Percentiles rank a stretch among this genome's conserved stretches.
phyloP scores from a whole-genome alignment of 2,113 vertebrate species.

The Pitta sordida region DNA sequence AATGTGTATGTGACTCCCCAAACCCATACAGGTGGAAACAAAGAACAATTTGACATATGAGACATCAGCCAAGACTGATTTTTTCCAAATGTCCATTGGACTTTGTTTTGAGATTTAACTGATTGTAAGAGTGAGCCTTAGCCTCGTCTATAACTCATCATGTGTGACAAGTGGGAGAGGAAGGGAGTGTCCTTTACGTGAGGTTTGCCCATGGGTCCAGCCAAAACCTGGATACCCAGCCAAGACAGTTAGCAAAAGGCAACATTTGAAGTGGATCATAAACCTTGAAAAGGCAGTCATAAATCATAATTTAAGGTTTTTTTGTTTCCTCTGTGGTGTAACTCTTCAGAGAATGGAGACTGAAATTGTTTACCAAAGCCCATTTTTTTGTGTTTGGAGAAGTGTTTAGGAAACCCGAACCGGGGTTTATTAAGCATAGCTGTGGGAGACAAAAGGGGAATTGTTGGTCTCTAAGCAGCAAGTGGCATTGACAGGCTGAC shows the following conservation, averaged over 20 bases:
- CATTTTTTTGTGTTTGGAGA: not conserved
- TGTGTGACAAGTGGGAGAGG: not conserved
- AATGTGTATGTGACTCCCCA: not conserved
- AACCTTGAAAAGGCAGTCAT: constrained; percentile 15
- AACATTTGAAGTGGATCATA: constrained; percentile 38
- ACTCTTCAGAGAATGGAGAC: constrained; percentile 9
- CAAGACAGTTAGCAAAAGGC: constrained; percentile 16
- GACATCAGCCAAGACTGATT: not conserved
- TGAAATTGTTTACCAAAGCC: constrained; percentile 40
- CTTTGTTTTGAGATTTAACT: not conserved
- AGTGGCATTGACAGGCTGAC: not conserved
- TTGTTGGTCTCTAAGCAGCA: constrained; percentile 30
- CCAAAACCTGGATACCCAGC: not conserved
- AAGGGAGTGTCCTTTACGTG: not conserved
- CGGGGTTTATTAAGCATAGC: constrained; percentile 3
- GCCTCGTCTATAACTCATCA: not conserved
- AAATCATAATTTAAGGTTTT: constrained; percentile 51
- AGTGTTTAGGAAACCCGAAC: constrained; percentile 36
- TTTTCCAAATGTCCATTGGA: not conserved
- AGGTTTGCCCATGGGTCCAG: constrained; percentile 3
- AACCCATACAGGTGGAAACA: not conserved
- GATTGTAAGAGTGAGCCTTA: not conserved
- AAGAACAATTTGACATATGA: constrained; percentile 20
- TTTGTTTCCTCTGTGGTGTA: not conserved
- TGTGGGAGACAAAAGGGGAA: constrained; percentile 30